Evolutionary conservation across 2,888 invertebrate species (phyloP), one percentile per base, ranked within the genome.

Genomic region (Brachyopa scutellaris): DNA sequence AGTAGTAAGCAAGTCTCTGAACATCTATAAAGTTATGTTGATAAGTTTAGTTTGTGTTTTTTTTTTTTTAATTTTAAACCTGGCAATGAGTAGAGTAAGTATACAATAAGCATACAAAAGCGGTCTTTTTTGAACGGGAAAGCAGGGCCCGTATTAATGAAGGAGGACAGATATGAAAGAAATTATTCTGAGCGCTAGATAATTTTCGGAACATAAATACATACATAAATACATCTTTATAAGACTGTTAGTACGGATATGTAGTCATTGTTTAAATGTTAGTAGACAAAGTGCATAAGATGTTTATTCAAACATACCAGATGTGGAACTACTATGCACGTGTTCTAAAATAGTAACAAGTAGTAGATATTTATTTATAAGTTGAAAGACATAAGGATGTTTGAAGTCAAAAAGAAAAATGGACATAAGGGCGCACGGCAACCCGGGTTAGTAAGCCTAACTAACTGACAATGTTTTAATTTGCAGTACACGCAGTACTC

Each of bases 141-240:
- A 11, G 19, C 33, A 42, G 13, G 49, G 23, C 40, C 66, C 74
- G 36, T 51, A 59, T 66, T 57, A 47, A 66, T 77, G 82, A 82
- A 82, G 82, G 77, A 82, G 82, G 82, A 82, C 82, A 82, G 77
- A 66, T 67, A 82, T 82, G 38, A 64, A 57, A 62, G 40, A 77
- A 76, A 64, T 76, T 72, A 82, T 82, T 82, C 66, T 82, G 82
- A 82, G 77, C 82, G 66, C 76, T 61, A 76, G 64, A 59, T 62
- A 66, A 19, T 6, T 33, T 26, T 17, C n/a, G n/a, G n/a, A 13
- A 13, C 11, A 17, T 38, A 6, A n/a, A 15, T 15, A 2, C 15
- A 17, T 15, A 15, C 2, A 8, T 33, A 9, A 31, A 7, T 31
- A 31, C 31, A 11, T 33, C n/a, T n/a, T n/a, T n/a, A n/a, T n/a